phyloP scores from a whole-genome alignment of 92 coral and sea anemone species.

The Phenganax marumi region DNA sequence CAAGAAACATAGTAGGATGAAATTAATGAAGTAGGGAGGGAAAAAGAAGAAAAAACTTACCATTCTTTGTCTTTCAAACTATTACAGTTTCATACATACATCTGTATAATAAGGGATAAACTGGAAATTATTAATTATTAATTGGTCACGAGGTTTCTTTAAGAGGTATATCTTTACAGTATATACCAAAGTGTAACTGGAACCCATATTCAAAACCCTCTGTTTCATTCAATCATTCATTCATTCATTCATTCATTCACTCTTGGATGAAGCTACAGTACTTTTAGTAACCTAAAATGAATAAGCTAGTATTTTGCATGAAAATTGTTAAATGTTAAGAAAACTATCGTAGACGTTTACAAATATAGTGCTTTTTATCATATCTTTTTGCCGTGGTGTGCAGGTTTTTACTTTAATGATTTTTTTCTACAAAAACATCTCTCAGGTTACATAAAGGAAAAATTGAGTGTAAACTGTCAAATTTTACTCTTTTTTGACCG shows the following conservation, averaged over 20 bases:
- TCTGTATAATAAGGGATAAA: no score
- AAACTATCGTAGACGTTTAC: constrained; percentile 18
- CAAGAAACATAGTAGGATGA: no score
- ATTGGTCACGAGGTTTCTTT: no score
- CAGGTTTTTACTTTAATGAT: constrained; percentile 20
- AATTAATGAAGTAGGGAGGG: no score
- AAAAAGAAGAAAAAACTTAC: no score
- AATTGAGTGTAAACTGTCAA: constrained; percentile 16
- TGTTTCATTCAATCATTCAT: neutral
- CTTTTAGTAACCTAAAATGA: constrained; percentile 10
- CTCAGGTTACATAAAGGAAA: constrained; percentile 25
- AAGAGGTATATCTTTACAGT: no score
- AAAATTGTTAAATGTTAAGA: constrained; percentile 24
- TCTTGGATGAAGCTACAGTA: neutral
- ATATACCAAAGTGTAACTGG: no score
- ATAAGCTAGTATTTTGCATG: constrained; percentile 3
- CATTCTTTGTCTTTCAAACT: no score
- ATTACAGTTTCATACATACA: no score
- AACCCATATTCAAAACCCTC: no score
- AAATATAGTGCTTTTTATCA: constrained; percentile 24
- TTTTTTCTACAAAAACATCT: constrained; percentile 20
- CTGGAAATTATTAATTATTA: no score
- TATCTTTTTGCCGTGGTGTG: constrained; percentile 5
- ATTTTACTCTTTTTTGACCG: constrained; percentile 19
- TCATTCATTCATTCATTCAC: neutral